Evolutionary conservation across 2,888 invertebrate species (phyloP).

Genomic region (Megalurothrips usitatus): DNA sequence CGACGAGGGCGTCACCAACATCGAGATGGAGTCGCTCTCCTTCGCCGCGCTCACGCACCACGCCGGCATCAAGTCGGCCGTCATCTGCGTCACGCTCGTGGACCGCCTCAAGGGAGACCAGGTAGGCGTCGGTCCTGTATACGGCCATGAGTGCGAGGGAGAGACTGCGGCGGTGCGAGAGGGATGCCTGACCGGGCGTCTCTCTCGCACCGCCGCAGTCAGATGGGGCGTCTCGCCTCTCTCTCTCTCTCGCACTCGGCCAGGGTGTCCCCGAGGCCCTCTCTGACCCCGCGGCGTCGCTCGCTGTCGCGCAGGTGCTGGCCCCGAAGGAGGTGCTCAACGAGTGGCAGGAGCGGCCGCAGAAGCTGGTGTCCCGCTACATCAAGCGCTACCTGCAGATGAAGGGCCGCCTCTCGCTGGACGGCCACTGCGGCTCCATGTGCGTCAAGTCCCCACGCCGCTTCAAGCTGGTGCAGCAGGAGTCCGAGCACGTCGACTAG

Average conservation of each 20-base stretch:
- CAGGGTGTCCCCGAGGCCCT: too few species aligned
- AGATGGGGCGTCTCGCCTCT: too few species aligned
- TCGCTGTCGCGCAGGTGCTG: conserved; percentile 58
- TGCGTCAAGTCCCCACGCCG: conserved; percentile 79
- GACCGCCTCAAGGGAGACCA: conserved; percentile 93
- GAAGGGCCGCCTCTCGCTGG: conserved; percentile 64
- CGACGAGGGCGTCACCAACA: conserved; percentile 80
- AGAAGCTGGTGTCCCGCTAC: conserved; percentile 73
- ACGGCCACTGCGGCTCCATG: conserved; percentile 68
- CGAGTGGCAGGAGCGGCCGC: conserved; percentile 88
- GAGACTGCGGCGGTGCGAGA: neutral
- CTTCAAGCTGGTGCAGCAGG: conserved; percentile 84
- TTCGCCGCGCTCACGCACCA: conserved; percentile 92
- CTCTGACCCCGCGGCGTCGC: conserved; percentile 33
- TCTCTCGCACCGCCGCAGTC: too few species aligned
- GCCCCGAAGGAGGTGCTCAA: conserved; percentile 83
- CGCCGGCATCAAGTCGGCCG: conserved; percentile 88
- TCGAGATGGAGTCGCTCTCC: conserved; percentile 94
- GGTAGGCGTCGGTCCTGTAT: conserved; percentile 55
- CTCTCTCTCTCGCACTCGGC: neutral
- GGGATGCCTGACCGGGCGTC: too few species aligned
- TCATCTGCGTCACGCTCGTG: conserved; percentile 87
- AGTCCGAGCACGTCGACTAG: conserved; percentile 86
- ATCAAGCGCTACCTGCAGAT: conserved; percentile 77
- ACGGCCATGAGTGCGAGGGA: neutral